Evolutionary conservation across 2,888 invertebrate species (phyloP), one percentile per base, ranked within the genome.

Genomic region (Hyposoter dolosus): DNA sequence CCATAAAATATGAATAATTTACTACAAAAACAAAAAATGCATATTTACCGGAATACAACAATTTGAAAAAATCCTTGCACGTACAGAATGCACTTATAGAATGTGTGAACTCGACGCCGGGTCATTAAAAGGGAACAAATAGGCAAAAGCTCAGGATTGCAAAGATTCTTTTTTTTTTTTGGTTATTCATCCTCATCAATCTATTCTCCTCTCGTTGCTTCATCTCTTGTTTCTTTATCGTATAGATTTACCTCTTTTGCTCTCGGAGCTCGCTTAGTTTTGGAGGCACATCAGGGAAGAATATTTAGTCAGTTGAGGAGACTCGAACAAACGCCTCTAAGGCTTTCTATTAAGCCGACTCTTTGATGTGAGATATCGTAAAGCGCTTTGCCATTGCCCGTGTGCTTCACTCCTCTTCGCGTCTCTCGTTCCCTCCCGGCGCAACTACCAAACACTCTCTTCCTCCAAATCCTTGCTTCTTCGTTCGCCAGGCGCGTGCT

Each of bases 271-370:
- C 69, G 23, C 47, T 12, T 47, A 47, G 19, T 50, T 66, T 83
- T 72, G 35, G 90, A 90, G 80, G 85, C 88, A 80, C 86, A 87
- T 90, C 90, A 91, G 91, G 90, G 90, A 92, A 91, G 93, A 94
- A 94, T 93, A 94, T 94, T 94, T 93, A 94, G 94, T 93, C 93
- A 93, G 93, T 93, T 92, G 93, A 94, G 95, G 89, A 95, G 93
- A 94, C 94, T 94, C 95, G 94, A 95, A 95, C 95, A 95, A 95
- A 95, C 94, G 95, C 95, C 95, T 95, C 94, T 94, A 94, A 95
- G 95, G 95, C 95, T 95, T 95, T 95, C 95, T 95, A 95, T 96
- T 95, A 93, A 96, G 95, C 92, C 91, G 93, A 93, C 93, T 93
- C 93, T 94, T 93, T 94, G 93, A 93, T 94, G 93, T 93, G 91